Base-by-base conservation (phyloP, 2,797 vertebrate species). In the Semaprochilodus insignis region DNA sequence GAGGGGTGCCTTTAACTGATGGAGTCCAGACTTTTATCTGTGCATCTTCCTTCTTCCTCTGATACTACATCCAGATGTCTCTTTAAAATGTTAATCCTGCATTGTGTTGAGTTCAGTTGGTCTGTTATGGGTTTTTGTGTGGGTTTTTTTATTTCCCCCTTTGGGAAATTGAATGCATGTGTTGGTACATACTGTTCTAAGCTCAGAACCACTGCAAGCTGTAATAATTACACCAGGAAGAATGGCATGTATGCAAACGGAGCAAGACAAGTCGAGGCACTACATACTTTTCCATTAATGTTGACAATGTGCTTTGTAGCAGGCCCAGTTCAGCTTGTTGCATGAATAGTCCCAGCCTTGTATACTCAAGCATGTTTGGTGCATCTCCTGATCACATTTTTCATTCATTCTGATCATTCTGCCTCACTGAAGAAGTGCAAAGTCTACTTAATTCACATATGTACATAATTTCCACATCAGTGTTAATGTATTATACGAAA, bases 1-100 rank as follows among this genome's bases (percentile, higher is more conserved):
- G 59, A 63, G 23, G 57, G 70, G 80, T 83, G 85, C 83, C 83
- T 85, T 87, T 81, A 51, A 84, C 62, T 86, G 81, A 84, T 72
- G n/a, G 55, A 86, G 40, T 75, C 75, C 40, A 83, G 81, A 77
- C 80, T 82, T 84, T 75, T 67, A 75, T 73, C 81, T 83, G 62
- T 73, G 48, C 81, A 59, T 81, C 59, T 74, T 74, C 40, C 44
- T 78, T 54, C 40, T 63, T 72, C 57, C 23, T 63, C 27, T 73
- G 66, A 76, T 67, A 19, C 66, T 72, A 40, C 19, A 36, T 82
- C 70, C 82, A 76, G 60, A 81, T 65, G 77, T 82, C 62, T 17
- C 36, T 82, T 31, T 74, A 51, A 70, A 63, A 55, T 57, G 23
- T 77, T 51, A 57, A 59, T 74, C 60, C 15, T 60, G 65, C 48